Percentiles rank a stretch among this genome's conserved stretches.
These are phyloP conservation scores for Asobara japonica DNA, from an alignment of 1,140 invertebrate genomes.

Conservation along the genomic window DNA sequence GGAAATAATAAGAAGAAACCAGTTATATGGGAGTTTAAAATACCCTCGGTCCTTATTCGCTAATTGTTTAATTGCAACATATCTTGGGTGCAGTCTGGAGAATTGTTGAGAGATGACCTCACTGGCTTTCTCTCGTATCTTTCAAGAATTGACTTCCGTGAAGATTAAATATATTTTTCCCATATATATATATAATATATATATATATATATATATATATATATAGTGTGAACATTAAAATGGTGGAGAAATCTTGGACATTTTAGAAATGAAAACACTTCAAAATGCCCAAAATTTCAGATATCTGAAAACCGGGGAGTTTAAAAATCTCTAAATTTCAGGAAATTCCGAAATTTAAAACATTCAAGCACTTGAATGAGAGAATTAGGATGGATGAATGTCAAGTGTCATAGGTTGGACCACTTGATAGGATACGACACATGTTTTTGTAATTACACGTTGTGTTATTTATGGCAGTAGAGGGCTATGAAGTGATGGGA, in stretches of 20 bases:
- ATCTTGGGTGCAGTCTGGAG: background rate
- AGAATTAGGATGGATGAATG: no score
- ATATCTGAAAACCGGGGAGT: no score
- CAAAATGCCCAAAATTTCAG: no score
- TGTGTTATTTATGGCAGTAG: background rate
- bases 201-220: no score
- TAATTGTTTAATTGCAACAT: constrained; percentile 20
- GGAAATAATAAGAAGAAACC: constrained; percentile 2
- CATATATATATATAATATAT: background rate
- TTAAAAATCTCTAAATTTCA: no score
- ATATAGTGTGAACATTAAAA: no score
- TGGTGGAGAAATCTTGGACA: no score
- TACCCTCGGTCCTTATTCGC: background rate
- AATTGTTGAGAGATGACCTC: constrained; percentile 8
- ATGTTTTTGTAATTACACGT: background rate
- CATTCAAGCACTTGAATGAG: no score
- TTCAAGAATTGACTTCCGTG: constrained; percentile 7
- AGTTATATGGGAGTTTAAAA: background rate
- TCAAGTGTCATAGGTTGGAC: background rate
- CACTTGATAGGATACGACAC: background rate
- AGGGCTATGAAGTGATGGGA: background rate
- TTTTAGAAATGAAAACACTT: no score
- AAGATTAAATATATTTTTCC: background rate
- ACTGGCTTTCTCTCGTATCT: constrained; percentile 12
- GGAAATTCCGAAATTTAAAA: no score